A percentile compares a stretch with the other conserved stretches of the same genome.
Conservation (phyloP, 2,888 invertebrate species). For the Amphipyra tragopoginis region DNA sequence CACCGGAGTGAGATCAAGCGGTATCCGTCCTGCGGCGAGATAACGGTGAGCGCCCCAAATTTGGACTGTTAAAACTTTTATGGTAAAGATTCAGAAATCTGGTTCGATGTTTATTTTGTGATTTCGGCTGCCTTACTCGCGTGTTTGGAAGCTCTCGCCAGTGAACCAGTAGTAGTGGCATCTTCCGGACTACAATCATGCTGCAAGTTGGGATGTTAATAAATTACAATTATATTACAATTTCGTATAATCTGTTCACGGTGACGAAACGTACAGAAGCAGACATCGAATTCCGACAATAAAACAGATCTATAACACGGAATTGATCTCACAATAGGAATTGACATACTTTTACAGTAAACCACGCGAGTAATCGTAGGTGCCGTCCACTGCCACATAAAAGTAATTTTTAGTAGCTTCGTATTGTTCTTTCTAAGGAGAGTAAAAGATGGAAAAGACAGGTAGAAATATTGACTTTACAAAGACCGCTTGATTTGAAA, state of each 20-base stretch:
- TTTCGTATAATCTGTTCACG: not conserved
- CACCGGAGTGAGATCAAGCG: not conserved
- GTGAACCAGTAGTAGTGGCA: not conserved
- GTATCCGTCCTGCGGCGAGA: not conserved
- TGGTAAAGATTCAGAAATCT: constrained; percentile 27
- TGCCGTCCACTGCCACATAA: constrained; percentile 64
- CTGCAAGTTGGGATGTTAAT: constrained; percentile 3
- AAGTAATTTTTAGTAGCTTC: constrained; percentile 42
- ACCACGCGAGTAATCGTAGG: constrained; percentile 48
- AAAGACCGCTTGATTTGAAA: constrained; percentile 29
- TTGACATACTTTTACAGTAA: constrained; percentile 44
- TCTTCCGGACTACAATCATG: constrained; percentile 6
- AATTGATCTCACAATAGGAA: constrained; percentile 53
- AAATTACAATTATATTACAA: not conserved
- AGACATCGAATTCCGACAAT: constrained; percentile 58
- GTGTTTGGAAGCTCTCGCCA: constrained; percentile 12
- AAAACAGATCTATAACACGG: constrained; percentile 43
- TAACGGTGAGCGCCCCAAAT: constrained; percentile 17
- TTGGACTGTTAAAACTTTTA: constrained; percentile 24
- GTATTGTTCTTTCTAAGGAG: constrained; percentile 47
- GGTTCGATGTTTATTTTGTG: constrained; percentile 42
- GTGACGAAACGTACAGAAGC: constrained; percentile 19
- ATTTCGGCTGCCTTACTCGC: constrained; percentile 45
- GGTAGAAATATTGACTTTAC: constrained; percentile 24
- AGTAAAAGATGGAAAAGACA: constrained; percentile 14